phyloP scores from a whole-genome alignment of 2,113 vertebrate genomes.

The Lanius collurio region DNA sequence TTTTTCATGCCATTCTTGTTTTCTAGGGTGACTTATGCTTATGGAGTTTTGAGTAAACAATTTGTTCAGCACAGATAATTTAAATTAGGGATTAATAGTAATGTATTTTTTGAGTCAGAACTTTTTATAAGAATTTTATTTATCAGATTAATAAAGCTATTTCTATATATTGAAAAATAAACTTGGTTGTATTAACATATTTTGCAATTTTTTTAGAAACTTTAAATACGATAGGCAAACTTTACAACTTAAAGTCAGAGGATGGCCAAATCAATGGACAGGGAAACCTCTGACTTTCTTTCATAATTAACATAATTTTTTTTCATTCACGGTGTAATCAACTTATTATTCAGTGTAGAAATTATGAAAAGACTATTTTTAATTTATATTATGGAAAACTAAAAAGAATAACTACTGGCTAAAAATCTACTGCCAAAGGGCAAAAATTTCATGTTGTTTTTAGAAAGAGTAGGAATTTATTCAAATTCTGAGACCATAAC shows the following conservation, averaged over 20 bases:
- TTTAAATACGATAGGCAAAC: neutral
- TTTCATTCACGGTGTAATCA: neutral
- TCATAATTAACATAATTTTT: neutral
- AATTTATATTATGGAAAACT: neutral
- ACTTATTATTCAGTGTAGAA: neutral
- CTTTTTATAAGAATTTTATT: neutral
- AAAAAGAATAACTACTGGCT: neutral
- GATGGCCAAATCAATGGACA: neutral
- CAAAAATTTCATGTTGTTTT: constrained; percentile 59
- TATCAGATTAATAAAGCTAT: neutral
- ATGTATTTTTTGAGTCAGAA: neutral
- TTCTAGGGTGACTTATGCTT: neutral
- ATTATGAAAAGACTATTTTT: neutral
- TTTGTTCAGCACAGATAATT: neutral
- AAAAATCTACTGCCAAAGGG: neutral
- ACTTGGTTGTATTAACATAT: neutral
- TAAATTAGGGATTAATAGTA: neutral
- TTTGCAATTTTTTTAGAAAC: neutral
- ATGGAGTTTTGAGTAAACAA: neutral
- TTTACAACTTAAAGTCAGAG: neutral
- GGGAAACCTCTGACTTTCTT: neutral
- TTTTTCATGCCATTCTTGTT: neutral
- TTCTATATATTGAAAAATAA: neutral
- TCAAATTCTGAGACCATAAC: constrained; percentile 64
- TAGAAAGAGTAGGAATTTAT: constrained; percentile 56